These are phyloP conservation scores for Mus musculus DNA, from an alignment of 2,113 vertebrate genomes.

Conservation along the genomic window DNA sequence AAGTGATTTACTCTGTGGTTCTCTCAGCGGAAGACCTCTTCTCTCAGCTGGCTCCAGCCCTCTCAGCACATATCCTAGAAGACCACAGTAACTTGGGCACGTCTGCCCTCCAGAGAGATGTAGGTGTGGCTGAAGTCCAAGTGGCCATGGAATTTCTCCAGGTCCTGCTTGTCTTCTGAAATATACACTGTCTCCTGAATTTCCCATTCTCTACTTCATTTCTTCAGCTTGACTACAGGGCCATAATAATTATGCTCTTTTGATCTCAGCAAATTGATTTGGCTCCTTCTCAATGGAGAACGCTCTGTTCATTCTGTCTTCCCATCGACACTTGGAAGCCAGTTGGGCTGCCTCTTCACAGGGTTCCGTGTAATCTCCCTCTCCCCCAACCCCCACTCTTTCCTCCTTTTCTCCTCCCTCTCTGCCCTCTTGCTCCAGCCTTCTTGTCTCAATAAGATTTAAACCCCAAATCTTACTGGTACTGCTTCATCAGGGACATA, in stretches of 20 bases:
- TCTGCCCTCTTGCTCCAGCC: neutral
- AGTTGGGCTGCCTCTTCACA: neutral
- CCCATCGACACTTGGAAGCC: slow-evolving; percentile 50
- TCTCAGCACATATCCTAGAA: neutral
- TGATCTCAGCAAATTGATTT: slow-evolving; percentile 63
- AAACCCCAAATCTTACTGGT: slow-evolving; percentile 4
- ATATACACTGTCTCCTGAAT: neutral
- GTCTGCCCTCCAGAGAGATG: neutral
- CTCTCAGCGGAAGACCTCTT: neutral
- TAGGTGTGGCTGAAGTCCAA: neutral
- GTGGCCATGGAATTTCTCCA: neutral
- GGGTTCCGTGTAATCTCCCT: neutral
- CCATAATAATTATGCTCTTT: slow-evolving; percentile 58
- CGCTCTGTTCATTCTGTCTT: slow-evolving; percentile 61
- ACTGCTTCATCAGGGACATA: neutral
- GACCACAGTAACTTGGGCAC: neutral
- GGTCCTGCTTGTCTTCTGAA: neutral
- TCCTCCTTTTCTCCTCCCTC: neutral
- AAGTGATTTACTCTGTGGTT: neutral
- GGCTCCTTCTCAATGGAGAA: slow-evolving; percentile 52
- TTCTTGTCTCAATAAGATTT: neutral
- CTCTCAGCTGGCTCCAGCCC: neutral
- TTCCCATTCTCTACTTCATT: neutral
- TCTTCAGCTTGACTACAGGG: slow-evolving; percentile 36
- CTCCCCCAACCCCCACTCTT: neutral